Evolutionary conservation across 2,113 vertebrate species (phyloP).

Genomic region (Pogonocichla stellata): DNA sequence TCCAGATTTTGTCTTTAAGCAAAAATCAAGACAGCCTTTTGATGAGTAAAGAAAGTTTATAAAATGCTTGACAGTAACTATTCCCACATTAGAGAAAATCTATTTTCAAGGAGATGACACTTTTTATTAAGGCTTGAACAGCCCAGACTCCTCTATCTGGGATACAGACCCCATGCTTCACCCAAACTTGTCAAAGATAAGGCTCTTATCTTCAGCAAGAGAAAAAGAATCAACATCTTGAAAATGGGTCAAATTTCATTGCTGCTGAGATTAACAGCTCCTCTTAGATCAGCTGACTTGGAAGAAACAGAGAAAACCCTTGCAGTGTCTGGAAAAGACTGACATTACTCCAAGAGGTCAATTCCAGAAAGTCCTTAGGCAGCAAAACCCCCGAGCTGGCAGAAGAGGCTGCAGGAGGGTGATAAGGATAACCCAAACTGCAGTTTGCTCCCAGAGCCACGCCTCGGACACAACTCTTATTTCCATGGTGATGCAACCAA

Average conservation of each 20-base stretch:
- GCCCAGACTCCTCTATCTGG: not conserved
- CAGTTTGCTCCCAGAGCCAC: not conserved
- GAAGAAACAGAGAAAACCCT: not conserved
- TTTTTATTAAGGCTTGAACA: constrained; percentile 50
- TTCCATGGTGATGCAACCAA: not conserved
- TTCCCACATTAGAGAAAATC: constrained; percentile 32
- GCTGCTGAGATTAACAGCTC: constrained; percentile 57
- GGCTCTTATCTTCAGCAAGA: constrained; percentile 66
- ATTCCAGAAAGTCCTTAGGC: not conserved
- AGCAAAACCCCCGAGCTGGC: not conserved
- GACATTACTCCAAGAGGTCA: not conserved
- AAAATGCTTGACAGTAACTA: constrained; percentile 10
- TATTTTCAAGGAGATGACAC: constrained; percentile 29
- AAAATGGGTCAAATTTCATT: constrained; percentile 57
- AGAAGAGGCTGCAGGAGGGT: accelerated
- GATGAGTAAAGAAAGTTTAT: constrained; percentile 15
- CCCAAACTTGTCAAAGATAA: constrained; percentile 69
- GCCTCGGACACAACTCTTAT: not conserved
- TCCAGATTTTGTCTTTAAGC: constrained; percentile 13
- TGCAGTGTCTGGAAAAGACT: not conserved
- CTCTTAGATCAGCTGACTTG: constrained; percentile 56
- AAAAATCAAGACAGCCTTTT: constrained; percentile 26
- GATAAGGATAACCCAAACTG: not conserved
- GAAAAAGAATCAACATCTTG: constrained; percentile 62
- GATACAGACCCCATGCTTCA: constrained; percentile 14